Evolutionary conservation across 1,140 invertebrate genomes (phyloP).

Genomic region (Drosophila watanabei): DNA sequence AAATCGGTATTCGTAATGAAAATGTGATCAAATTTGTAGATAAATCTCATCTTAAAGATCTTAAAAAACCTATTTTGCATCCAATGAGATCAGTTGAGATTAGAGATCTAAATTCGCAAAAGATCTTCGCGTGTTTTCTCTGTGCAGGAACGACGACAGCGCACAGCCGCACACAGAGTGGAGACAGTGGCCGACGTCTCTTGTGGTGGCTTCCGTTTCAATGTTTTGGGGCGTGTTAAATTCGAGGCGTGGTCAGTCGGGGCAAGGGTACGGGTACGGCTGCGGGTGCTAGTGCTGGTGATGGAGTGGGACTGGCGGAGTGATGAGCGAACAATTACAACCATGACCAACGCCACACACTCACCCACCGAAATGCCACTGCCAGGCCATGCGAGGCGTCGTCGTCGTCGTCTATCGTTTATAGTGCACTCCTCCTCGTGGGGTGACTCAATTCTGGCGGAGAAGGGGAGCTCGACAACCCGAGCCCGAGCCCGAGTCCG

Average conservation of each 20-base stretch:
- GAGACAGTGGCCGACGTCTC: conserved; percentile 50
- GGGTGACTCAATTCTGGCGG: conserved; percentile 36
- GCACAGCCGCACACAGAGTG: no score
- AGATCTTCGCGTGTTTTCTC: not conserved
- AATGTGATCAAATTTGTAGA: no score
- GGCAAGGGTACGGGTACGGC: conserved; percentile 2
- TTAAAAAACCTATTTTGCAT: not conserved
- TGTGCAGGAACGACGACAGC: conserved; percentile 1
- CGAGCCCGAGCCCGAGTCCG: not conserved
- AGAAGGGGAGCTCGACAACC: conserved; percentile 3
- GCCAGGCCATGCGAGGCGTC: conserved; percentile 14
- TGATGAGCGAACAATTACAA: conserved; percentile 68
- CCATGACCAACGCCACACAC: conserved; percentile 64
- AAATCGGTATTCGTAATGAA: not conserved
- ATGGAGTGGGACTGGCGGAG: conserved; percentile 5
- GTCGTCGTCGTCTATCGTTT: conserved; percentile 29
- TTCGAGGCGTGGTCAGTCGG: conserved; percentile 51
- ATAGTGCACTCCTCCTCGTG: conserved; percentile 43
- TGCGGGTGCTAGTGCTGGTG: not conserved
- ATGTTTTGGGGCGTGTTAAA: conserved; percentile 60
- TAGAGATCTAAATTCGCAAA: not conserved
- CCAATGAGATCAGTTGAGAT: not conserved
- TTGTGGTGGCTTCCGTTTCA: conserved; percentile 41
- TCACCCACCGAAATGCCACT: conserved; percentile 30
- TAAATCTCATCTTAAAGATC: not conserved